Conservation (phyloP, 2,888 invertebrate genomes). For the Autographa gamma region DNA sequence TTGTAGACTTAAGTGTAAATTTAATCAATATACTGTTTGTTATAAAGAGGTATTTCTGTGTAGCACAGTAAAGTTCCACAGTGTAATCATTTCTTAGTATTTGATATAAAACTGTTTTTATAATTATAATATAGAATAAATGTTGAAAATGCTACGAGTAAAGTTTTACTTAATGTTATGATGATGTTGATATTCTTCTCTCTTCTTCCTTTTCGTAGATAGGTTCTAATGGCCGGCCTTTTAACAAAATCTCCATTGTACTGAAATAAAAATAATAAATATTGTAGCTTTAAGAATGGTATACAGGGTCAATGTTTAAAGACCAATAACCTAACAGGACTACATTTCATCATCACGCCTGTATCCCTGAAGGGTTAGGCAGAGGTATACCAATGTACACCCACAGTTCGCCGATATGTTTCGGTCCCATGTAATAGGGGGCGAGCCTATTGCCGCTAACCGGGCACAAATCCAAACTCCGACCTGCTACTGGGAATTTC, state of each 20-base stretch:
- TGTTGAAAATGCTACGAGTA: slow-evolving; percentile 11
- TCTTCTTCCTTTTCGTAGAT: slow-evolving; percentile 62
- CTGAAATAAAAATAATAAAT: slow-evolving; percentile 62
- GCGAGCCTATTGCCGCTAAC: too few relatives aligned
- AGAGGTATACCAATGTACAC: too few relatives aligned
- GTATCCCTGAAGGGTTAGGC: too few relatives aligned
- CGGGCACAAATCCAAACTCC: too few relatives aligned
- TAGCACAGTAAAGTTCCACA: not conserved
- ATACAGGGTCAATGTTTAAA: too few relatives aligned
- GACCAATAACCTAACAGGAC: too few relatives aligned
- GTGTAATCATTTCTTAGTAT: not conserved
- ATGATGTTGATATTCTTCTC: slow-evolving; percentile 38
- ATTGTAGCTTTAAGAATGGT: too few relatives aligned
- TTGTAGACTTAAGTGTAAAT: not conserved
- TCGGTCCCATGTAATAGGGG: too few relatives aligned
- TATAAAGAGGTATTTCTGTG: slow-evolving; percentile 20
- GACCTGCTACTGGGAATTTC: too few relatives aligned
- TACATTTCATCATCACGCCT: too few relatives aligned
- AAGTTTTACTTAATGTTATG: slow-evolving; percentile 19
- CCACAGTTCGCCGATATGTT: too few relatives aligned
- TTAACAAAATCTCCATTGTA: slow-evolving; percentile 73
- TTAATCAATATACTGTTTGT: not conserved
- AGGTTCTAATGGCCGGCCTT: slow-evolving; percentile 69
- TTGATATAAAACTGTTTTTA: not conserved
- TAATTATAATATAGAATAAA: slow-evolving; percentile 8